These are phyloP conservation scores for Onychorhynchus coronatus DNA, from an alignment of 2,113 vertebrate genomes.

Conservation along the genomic window DNA sequence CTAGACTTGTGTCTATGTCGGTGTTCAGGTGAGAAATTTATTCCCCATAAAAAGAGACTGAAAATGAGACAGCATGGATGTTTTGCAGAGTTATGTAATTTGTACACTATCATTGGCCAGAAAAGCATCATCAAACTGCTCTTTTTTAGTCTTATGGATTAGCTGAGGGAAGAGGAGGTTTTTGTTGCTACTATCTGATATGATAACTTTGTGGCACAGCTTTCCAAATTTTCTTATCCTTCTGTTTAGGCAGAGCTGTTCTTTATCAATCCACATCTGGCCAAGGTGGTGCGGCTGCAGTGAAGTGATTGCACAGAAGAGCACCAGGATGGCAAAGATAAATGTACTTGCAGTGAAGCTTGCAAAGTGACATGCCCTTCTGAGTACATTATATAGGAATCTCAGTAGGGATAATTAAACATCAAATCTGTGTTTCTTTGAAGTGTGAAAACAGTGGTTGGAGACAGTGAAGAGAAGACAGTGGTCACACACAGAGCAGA, in stretches of 20 bases:
- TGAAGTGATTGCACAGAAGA: neutral
- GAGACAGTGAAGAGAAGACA: neutral
- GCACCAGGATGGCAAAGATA: neutral
- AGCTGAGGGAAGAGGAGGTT: neutral
- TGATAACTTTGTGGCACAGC: neutral
- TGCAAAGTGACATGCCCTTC: neutral
- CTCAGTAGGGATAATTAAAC: constrained; percentile 35
- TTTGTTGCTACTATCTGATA: neutral
- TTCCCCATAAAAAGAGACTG: neutral
- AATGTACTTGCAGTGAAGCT: neutral
- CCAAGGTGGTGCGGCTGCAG: neutral
- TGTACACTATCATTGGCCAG: neutral
- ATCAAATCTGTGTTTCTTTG: neutral
- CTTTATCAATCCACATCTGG: neutral
- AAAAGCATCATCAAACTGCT: neutral
- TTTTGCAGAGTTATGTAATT: neutral
- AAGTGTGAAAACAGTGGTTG: neutral
- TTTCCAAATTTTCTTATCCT: neutral
- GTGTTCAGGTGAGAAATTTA: neutral
- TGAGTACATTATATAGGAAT: neutral
- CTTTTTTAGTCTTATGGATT: neutral
- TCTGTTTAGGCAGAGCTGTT: neutral
- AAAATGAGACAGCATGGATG: neutral
- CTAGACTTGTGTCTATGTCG: neutral
- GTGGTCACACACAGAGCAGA: neutral